phyloP scores from a whole-genome alignment of 2,888 invertebrate genomes.

The Drosophila silvestris region DNA sequence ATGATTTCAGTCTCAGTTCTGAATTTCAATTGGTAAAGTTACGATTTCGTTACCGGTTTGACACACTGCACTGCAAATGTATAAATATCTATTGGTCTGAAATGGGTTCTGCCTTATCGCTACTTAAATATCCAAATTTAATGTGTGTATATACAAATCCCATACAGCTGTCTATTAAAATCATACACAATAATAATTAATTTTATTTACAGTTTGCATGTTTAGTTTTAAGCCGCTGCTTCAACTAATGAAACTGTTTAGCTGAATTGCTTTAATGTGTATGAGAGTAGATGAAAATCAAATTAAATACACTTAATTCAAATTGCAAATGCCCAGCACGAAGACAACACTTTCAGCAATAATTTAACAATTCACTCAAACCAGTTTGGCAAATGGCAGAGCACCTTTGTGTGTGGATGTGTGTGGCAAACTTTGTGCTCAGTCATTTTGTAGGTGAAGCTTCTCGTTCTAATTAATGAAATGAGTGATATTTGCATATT shows the following conservation, averaged over 20 bases:
- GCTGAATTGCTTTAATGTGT: background rate
- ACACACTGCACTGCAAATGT: background rate
- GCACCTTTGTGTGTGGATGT: background rate
- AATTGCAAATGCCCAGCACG: constrained; percentile 21
- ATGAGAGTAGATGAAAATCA: constrained; percentile 6
- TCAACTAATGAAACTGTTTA: constrained; percentile 8
- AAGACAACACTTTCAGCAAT: background rate
- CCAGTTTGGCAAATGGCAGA: constrained; percentile 12
- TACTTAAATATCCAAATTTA: background rate
- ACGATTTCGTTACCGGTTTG: too few species aligned
- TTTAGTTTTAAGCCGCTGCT: background rate
- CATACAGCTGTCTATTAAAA: background rate
- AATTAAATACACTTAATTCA: constrained; percentile 9
- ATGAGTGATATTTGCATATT: constrained; percentile 66
- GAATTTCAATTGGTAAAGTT: too few species aligned
- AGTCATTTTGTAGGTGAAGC: constrained; percentile 47
- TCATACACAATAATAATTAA: background rate
- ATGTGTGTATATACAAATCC: background rate
- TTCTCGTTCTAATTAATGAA: constrained; percentile 66
- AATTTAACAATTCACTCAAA: constrained; percentile 14
- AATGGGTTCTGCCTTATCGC: background rate
- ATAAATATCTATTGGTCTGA: background rate
- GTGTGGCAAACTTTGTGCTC: constrained; percentile 29
- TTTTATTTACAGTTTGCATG: background rate
- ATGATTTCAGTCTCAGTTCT: background rate